Evolutionary conservation across 2,113 vertebrate genomes (phyloP).

Genomic region (Periophthalmodon schlosseri): DNA sequence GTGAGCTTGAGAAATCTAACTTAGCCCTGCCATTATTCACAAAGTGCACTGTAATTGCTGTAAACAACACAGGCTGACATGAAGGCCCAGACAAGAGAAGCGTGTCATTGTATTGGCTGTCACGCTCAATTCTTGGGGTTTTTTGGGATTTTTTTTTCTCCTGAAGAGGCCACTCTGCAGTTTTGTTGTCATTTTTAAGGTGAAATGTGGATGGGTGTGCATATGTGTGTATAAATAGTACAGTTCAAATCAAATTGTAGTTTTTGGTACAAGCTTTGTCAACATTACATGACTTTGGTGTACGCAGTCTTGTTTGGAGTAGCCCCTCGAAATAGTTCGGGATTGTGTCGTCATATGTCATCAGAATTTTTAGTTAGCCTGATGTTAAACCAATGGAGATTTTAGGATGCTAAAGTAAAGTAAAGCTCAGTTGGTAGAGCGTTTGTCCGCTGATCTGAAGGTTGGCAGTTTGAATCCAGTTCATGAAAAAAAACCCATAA

Average conservation of each 20-base stretch:
- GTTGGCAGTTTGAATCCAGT: no score
- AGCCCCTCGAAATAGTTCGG: no score
- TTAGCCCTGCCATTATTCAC: conserved; percentile 36
- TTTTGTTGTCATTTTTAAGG: conserved; percentile 24
- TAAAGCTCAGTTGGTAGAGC: no score
- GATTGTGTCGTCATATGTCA: no score
- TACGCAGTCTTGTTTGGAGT: no score
- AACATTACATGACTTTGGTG: not conserved
- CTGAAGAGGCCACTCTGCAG: conserved; percentile 13
- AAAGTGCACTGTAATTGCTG: conserved; percentile 36
- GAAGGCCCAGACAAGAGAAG: conserved; percentile 27
- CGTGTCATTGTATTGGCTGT: conserved; percentile 46
- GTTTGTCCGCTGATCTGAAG: no score
- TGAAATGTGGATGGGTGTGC: conserved; percentile 26
- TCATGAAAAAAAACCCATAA: no score
- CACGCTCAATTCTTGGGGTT: conserved; percentile 39
- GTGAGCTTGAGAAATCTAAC: conserved; percentile 31
- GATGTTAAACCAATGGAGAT: no score
- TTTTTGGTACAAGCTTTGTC: conserved; percentile 18
- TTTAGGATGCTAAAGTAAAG: no score
- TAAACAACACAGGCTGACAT: conserved; percentile 24
- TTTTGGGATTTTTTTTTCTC: conserved; percentile 33
- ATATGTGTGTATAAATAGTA: conserved; percentile 44
- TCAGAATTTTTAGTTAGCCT: no score
- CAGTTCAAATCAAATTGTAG: conserved; percentile 26